Conservation (phyloP, 2,113 vertebrate genomes). For the Ptychochromis oligacanthus region DNA sequence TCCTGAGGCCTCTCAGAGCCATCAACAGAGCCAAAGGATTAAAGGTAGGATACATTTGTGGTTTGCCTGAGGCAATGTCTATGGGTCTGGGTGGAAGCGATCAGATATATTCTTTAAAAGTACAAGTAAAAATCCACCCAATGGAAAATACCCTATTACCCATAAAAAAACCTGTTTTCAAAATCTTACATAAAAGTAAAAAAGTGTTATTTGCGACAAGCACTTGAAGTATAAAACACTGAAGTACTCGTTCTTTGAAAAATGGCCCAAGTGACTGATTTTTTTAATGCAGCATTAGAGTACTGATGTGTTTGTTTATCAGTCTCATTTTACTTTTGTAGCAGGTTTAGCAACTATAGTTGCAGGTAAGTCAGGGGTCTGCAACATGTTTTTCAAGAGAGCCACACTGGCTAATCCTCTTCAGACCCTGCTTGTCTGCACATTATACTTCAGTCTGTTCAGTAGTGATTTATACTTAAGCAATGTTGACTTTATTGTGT, state of each 20-base stretch:
- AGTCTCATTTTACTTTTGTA: not conserved
- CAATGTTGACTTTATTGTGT: no score
- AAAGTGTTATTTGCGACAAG: not conserved
- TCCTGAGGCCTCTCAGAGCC: constrained; percentile 94
- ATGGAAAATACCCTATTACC: not conserved
- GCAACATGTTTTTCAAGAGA: not conserved
- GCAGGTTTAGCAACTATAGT: not conserved
- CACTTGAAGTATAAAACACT: not conserved
- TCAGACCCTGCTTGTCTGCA: not conserved
- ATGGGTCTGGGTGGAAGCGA: not conserved
- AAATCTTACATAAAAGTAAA: not conserved
- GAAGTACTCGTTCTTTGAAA: not conserved
- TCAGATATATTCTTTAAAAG: not conserved
- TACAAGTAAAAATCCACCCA: no score
- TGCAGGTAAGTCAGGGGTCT: rapidly evolving
- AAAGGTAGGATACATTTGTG: constrained; percentile 81
- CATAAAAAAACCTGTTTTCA: not conserved
- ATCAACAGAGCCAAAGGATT: constrained; percentile 97
- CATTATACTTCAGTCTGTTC: not conserved
- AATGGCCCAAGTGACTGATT: not conserved
- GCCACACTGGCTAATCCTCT: rapidly evolving
- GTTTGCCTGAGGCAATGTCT: not conserved
- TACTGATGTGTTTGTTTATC: not conserved
- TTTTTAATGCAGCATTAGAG: not conserved
- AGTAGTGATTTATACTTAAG: no score